Evolutionary conservation across 2,888 invertebrate genomes (phyloP).

Genomic region (Parascotia fuliginaria): DNA sequence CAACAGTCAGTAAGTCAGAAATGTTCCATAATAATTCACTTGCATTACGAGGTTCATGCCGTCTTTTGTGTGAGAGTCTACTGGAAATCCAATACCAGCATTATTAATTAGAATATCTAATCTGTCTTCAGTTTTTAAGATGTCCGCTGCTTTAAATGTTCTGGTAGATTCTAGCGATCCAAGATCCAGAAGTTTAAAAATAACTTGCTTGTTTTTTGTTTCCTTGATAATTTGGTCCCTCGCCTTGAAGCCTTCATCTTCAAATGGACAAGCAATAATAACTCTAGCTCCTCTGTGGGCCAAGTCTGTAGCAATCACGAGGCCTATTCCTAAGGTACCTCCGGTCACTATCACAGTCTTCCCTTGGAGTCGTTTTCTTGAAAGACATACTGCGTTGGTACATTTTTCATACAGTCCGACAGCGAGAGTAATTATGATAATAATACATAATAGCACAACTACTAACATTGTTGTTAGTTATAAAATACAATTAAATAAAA

Average conservation of each 20-base stretch:
- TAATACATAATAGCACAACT: too few species aligned
- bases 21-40: slow-evolving; percentile 96
- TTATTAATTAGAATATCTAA: slow-evolving; percentile 94
- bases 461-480: too few species aligned
- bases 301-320: slow-evolving; percentile 58
- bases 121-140: slow-evolving; percentile 87
- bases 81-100: slow-evolving; percentile 88
- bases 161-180: slow-evolving; percentile 89
- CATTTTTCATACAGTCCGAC: slow-evolving; percentile 3
- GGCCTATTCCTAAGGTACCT: slow-evolving; percentile 62
- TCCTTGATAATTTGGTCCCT: slow-evolving; percentile 85
- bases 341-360: slow-evolving; percentile 54
- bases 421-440: slow-evolving; percentile 1
- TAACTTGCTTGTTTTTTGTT: slow-evolving; percentile 87
- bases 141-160: slow-evolving; percentile 90
- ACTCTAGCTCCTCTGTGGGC: slow-evolving; percentile 59
- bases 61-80: slow-evolving; percentile 87
- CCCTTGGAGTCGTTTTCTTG: slow-evolving; percentile 23
- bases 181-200: slow-evolving; percentile 89
- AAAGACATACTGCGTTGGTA: slow-evolving; percentile 36
- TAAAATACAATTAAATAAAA: too few species aligned
- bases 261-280: slow-evolving; percentile 61
- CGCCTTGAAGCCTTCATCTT: slow-evolving; percentile 53
- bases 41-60: slow-evolving; percentile 94
- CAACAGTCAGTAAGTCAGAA: slow-evolving; percentile 93